Base-by-base conservation (phyloP, 2,888 invertebrate species). In the Phorcus lineatus region DNA sequence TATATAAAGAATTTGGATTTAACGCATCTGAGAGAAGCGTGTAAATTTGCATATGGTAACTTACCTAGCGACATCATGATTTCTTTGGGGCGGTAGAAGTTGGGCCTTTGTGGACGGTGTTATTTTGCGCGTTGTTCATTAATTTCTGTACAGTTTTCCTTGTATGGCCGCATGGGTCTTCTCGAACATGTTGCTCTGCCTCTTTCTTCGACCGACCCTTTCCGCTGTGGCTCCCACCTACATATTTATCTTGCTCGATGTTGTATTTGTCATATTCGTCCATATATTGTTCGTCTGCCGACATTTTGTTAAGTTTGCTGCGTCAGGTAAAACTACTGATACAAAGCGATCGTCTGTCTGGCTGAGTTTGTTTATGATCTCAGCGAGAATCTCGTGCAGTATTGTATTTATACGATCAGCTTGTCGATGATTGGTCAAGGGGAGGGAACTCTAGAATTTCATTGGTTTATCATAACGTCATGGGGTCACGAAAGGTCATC, bases 161-260 rank as follows among this genome's bases (percentile, higher is more conserved):
- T 78, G 97, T 97, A 95, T 98, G 98, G 88, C 98, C 98, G 91
- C 95, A 96, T 83, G 98, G 97, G 93, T 98, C 98, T 94, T 95
- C 95, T 94, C 97, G 97, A 94, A 98, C 98, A 94, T 98, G 97
- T 88, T 96, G 96, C 91, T 94, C 95, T 67, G 96, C 97, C 94
- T 98, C 98, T 93, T 96, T 96, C 94, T 98, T 98, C 82, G 96
- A 95, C 86, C 98, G 95, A 91, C 97, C 97, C 93, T 98, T 98
- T 84, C 98, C 98, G 92, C 97, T 96, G 94, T 97, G 97, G 31
- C 96, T 96, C 66, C 96, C 95, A 93, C 96, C 96, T 85, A 97
- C 95, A 93, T 96, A 96, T 94, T 98, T 98, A 93, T 97, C 98
- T 94, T 96, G 96, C 90, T 97, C 97, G 94, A 96, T 98, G 94